Percentiles rank a stretch among this genome's conserved stretches.
phyloP scores from a whole-genome alignment of 2,113 vertebrate species.

The Glareola pratincola region DNA sequence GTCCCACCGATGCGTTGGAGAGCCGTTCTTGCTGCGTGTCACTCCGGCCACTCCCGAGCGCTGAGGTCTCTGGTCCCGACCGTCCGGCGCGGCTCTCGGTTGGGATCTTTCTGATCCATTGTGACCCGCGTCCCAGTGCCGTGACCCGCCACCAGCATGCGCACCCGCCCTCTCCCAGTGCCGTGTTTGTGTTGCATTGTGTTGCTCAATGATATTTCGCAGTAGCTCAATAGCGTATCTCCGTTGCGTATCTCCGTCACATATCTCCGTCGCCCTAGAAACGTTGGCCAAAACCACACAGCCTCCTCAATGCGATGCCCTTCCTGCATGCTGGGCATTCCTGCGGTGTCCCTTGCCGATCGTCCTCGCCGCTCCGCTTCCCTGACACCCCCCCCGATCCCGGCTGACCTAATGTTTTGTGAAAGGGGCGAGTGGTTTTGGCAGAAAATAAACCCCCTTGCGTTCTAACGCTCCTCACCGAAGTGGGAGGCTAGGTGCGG shows the following conservation, averaged over 20 bases:
- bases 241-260: rapidly evolving
- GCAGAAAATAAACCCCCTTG: no score
- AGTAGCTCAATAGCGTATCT: neutral
- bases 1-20: neutral
- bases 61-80: neutral
- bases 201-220: neutral
- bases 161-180: neutral
- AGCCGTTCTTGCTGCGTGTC: neutral
- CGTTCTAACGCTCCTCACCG: no score
- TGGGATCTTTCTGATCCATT: neutral
- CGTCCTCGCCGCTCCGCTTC: rapidly evolving
- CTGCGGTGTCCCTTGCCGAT: rapidly evolving
- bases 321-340: rapidly evolving
- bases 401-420: neutral
- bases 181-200: no score
- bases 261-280: neutral
- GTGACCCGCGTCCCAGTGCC: neutral
- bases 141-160: neutral
- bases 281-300: neutral
- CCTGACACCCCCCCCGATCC: neutral
- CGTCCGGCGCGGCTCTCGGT: neutral
- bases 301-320: neutral
- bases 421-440: no score
- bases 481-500: no score
- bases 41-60: neutral